Base-by-base conservation (phyloP, 2,113 vertebrate species). In the Bubo scandiacus region DNA sequence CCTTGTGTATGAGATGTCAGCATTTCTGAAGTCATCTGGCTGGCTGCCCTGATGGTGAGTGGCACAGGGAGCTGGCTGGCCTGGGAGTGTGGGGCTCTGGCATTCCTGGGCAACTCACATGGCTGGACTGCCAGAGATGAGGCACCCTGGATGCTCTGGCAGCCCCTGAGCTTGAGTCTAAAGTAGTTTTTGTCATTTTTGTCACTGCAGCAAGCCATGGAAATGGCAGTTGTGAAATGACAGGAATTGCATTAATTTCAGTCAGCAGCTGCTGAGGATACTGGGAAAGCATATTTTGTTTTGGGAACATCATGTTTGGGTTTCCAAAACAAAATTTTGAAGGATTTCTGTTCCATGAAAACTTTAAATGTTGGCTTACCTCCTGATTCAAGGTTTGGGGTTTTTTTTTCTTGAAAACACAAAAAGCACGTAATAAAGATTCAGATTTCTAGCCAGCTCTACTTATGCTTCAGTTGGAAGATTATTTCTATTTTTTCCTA, bases 301-400 rank as follows among this genome's bases (percentile, higher is more conserved):
- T 94, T 72, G 85, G 49, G 70, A 88, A 79, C 78, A 70, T 96
- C 84, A 42, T 62, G 52, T 91, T 91, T 96, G 90, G 89, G 65
- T 96, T 96, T 96, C 87, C 87, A 94, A 91, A 95, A 94, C 91
- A 96, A 93, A 90, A 86, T 88, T 94, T 85, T 93, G 58, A 59
- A 90, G 85, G 40, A 58, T 90, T 95, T 85, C 74, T 95, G 15
- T 92, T 95, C 61, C 67, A 43, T 90, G 42, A 88, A 96, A 93
- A 68, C 49, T 75, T 96, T 22, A 73, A 67, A 82, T 90, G 36
- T 88, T 95, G 84, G 78, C 83, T 94, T 96, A 49, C 30, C 43
- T 95, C 78, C 87, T 65, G 4, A 82, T 68, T 80, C 10, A 75
- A 82, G 40, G 43, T 38, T 14, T 27, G 26, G 26, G 10, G 2